Percentiles rank a stretch among this genome's conserved stretches.
Conservation (phyloP, 2,113 vertebrate species). For the Axis porcinus region DNA sequence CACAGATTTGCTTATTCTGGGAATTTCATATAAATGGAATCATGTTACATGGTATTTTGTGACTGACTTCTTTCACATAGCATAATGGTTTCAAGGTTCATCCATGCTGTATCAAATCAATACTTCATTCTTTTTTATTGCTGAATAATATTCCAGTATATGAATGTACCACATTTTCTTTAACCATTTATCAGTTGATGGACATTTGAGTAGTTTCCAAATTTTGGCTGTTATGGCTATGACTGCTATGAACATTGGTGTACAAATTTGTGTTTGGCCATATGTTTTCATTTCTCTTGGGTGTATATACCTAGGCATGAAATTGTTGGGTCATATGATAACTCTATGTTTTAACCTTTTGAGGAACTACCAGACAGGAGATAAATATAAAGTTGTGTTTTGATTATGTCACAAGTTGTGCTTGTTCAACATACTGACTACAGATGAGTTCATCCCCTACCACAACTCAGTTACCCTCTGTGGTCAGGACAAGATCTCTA, state of each 20-base stretch:
- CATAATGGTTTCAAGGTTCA: background rate
- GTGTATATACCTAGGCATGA: background rate
- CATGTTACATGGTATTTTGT: background rate
- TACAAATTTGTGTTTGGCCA: background rate
- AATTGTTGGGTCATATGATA: background rate
- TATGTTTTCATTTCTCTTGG: background rate
- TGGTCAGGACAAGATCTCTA: background rate
- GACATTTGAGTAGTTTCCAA: background rate
- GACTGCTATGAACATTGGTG: background rate
- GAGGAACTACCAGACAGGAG: background rate
- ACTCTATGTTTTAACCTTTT: background rate
- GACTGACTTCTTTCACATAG: background rate
- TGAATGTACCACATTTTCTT: background rate
- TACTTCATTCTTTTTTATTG: background rate
- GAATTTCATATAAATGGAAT: background rate
- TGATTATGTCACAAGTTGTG: background rate
- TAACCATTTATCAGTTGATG: background rate
- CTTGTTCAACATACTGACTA: background rate
- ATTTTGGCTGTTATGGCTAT: background rate
- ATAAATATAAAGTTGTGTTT: background rate
- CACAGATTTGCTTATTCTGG: background rate
- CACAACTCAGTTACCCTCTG: background rate
- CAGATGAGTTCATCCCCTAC: background rate
- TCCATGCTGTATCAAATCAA: background rate
- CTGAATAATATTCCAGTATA: background rate